phyloP scores from a whole-genome alignment of 2,797 vertebrate species.

The Tangara arthus region DNA sequence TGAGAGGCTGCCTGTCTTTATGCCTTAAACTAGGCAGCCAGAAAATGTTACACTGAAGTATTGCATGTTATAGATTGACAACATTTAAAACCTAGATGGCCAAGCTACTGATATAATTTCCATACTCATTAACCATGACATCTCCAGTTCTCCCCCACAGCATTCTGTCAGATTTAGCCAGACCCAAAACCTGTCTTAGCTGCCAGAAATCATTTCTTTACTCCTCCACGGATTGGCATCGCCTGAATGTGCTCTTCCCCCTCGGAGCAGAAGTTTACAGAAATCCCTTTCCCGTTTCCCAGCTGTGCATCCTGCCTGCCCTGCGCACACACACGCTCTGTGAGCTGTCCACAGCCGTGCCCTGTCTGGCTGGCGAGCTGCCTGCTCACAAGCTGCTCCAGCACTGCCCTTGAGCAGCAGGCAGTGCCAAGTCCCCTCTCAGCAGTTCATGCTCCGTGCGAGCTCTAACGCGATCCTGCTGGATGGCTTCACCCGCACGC shows the following conservation, averaged over 20 bases:
- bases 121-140: conserved; percentile 47
- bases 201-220: conserved; percentile 57
- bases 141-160: conserved; percentile 54
- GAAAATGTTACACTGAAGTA: conserved; percentile 29
- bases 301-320: conserved; percentile 56
- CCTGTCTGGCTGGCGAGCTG: background rate
- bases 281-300: conserved; percentile 43
- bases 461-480: background rate
- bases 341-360: conserved; percentile 22
- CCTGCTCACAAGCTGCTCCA: conserved; percentile 28
- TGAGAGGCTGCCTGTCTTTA: conserved; percentile 46
- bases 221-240: conserved; percentile 4
- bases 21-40: conserved; percentile 48
- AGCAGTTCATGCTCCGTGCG: background rate
- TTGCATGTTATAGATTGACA: conserved; percentile 43
- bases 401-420: background rate
- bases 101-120: conserved; percentile 50
- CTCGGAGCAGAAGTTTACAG: conserved; percentile 45
- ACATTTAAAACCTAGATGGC: conserved; percentile 58
- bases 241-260: conserved; percentile 13
- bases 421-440: background rate
- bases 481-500: background rate
- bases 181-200: conserved; percentile 51
- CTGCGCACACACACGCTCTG: background rate
- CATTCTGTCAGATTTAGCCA: conserved; percentile 43